Conservation (phyloP, 2,113 vertebrate species). For the Polypterus senegalus region DNA sequence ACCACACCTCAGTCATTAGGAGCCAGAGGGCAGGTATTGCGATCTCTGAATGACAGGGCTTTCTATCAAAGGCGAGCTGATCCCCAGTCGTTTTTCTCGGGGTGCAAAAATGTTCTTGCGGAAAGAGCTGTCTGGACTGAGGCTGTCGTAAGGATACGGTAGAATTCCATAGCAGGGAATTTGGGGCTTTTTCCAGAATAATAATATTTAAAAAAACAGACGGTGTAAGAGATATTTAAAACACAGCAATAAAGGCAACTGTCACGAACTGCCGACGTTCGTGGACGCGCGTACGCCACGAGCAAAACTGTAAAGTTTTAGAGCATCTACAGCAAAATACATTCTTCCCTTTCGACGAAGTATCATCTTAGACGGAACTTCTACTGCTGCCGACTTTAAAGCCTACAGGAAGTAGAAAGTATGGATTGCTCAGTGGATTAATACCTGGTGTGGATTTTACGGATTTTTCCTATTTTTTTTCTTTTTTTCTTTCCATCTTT, state of each 20-base stretch:
- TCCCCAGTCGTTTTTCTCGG: conserved; percentile 23
- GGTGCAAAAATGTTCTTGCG: conserved; percentile 16
- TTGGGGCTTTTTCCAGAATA: too few relatives aligned
- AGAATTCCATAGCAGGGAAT: conserved; percentile 1
- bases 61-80: conserved; percentile 25
- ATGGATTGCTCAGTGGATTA: conserved; percentile 34
- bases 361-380: conserved; percentile 7
- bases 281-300: too few relatives aligned
- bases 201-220: too few relatives aligned
- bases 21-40: conserved; percentile 39
- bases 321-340: too few relatives aligned
- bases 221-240: too few relatives aligned
- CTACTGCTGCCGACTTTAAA: conserved; percentile 3
- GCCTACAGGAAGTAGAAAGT: conserved; percentile 20
- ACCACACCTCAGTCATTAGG: conserved; percentile 42
- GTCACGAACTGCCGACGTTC: too few relatives aligned
- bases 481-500: not conserved
- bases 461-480: conserved; percentile 1
- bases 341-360: too few relatives aligned
- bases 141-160: conserved; percentile 10
- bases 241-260: too few relatives aligned
- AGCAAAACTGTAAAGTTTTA: too few relatives aligned
- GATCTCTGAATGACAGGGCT: conserved; percentile 26
- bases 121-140: conserved; percentile 8
- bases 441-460: conserved; percentile 23